Conservation (phyloP, 2,113 vertebrate genomes). For the Aplodontia rufa region DNA sequence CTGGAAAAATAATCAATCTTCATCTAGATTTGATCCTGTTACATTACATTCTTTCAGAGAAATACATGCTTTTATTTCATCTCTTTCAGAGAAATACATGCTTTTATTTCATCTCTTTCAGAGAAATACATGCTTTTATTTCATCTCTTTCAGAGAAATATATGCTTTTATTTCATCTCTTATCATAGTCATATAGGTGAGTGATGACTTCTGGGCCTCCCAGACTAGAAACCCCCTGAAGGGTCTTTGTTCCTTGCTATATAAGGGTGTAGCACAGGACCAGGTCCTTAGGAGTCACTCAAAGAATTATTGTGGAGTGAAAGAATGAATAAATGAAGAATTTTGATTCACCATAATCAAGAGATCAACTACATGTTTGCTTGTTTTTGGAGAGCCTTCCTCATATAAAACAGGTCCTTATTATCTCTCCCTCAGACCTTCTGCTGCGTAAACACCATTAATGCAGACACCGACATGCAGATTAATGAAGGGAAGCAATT, state of each 20-base stretch:
- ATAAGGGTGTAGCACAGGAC: background rate
- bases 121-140: conserved; percentile 24
- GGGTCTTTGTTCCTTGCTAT: background rate
- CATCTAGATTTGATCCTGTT: background rate
- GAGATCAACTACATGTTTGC: background rate
- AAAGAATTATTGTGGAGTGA: background rate
- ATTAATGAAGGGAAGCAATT: conserved; percentile 76
- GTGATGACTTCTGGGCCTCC: background rate
- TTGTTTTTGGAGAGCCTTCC: conserved; percentile 31
- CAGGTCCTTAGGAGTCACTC: background rate
- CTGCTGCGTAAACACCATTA: conserved; percentile 66
- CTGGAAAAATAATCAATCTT: background rate
- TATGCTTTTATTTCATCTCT: no score
- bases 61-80: background rate
- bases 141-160: no score
- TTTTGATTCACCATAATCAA: background rate
- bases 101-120: background rate
- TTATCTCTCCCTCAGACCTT: conserved; percentile 58
- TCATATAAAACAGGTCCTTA: conserved; percentile 45
- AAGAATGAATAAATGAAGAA: conserved; percentile 29
- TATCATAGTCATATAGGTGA: background rate
- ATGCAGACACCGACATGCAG: conserved; percentile 53
- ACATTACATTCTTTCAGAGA: conserved; percentile 11
- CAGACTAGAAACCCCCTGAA: background rate
- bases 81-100: conserved; percentile 3